phyloP scores from a whole-genome alignment of 2,797 vertebrate species.

The Ceryle rudis region DNA sequence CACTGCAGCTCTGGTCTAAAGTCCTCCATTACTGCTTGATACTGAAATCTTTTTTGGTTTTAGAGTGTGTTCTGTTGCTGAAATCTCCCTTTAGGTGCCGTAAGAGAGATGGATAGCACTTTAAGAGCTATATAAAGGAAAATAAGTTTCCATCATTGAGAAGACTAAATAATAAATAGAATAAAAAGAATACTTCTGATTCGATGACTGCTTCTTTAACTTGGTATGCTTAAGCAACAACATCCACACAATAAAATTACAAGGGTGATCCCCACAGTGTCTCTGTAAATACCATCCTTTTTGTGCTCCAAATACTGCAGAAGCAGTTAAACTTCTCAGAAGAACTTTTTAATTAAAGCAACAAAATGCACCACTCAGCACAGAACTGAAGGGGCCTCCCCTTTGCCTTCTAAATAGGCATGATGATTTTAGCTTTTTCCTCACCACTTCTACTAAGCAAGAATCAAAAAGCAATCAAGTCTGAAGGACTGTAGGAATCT shows the following conservation, averaged over 20 bases:
- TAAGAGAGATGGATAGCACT: background rate
- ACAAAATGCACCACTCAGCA: background rate
- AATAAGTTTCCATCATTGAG: background rate
- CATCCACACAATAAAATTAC: background rate
- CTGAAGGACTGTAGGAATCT: slow-evolving; percentile 48
- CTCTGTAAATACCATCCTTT: background rate
- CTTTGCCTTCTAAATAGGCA: slow-evolving; percentile 38
- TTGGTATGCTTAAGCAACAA: background rate
- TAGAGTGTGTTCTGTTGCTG: background rate
- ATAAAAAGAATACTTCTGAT: background rate
- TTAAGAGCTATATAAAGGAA: background rate
- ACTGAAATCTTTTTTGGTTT: background rate
- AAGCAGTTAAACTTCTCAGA: background rate
- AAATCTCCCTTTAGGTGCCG: background rate
- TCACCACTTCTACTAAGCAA: slow-evolving; percentile 59
- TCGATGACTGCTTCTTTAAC: background rate
- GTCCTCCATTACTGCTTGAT: background rate
- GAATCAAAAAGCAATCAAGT: slow-evolving; percentile 71
- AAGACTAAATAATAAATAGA: background rate
- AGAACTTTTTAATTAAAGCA: slow-evolving; percentile 62
- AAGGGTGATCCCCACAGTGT: background rate
- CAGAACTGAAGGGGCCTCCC: slow-evolving; percentile 48
- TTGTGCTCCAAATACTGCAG: background rate
- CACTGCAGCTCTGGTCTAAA: background rate
- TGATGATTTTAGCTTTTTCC: slow-evolving; percentile 68